A percentile compares a stretch with the other conserved stretches of the same genome.
Evolutionary conservation across 2,888 invertebrate species (phyloP).

Genomic region (Metallyticus violacea): DNA sequence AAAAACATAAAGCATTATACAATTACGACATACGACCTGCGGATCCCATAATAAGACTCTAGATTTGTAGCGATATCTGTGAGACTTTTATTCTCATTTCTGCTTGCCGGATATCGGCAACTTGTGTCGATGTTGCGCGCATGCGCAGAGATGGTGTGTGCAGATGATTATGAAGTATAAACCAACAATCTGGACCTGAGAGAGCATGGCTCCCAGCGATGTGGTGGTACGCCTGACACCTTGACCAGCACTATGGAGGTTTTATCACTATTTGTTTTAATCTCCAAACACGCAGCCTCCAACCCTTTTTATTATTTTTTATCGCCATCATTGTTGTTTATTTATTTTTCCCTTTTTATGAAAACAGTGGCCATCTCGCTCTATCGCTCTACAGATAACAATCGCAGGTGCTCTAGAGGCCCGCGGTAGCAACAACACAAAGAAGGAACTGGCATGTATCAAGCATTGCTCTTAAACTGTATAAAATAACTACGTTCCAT

Average conservation of each 20-base stretch:
- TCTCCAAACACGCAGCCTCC: neutral
- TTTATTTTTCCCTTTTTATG: neutral
- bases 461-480: neutral
- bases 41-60: no score
- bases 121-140: neutral
- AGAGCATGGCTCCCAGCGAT: neutral
- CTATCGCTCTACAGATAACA: neutral
- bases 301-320: neutral
- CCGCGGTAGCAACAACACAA: neutral
- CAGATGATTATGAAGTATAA: neutral
- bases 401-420: neutral
- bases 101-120: no score
- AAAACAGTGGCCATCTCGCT: neutral
- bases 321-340: neutral
- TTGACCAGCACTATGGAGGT: neutral
- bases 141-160: neutral
- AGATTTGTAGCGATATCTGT: no score
- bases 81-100: no score
- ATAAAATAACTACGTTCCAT: neutral
- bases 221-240: neutral
- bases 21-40: no score
- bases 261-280: constrained; percentile 17
- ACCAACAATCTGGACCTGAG: neutral
- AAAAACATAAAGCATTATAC: no score
- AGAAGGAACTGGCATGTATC: neutral